These are phyloP conservation scores for Coenonympha arcania DNA, from an alignment of 2,888 invertebrate genomes.

Conservation along the genomic window DNA sequence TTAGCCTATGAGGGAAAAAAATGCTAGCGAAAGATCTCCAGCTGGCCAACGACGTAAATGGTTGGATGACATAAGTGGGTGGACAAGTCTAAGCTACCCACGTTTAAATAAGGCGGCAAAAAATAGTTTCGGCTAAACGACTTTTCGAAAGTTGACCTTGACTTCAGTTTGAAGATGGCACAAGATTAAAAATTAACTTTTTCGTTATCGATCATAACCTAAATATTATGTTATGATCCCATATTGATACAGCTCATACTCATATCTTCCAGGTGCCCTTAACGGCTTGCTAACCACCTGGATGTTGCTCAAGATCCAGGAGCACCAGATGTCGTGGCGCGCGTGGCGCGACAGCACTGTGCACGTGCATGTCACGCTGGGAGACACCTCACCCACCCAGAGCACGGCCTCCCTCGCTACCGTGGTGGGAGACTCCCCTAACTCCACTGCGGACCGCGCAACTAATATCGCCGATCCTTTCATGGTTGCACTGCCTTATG, in stretches of 20 bases:
- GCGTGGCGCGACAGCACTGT: conserved; percentile 65
- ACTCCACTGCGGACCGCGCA: conserved; percentile 50
- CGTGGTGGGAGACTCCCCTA: conserved; percentile 35
- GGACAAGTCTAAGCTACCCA: no score
- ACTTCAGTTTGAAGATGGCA: no score
- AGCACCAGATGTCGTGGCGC: conserved; percentile 67
- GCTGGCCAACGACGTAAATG: no score
- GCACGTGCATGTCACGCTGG: conserved; percentile 60
- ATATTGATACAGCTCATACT: background rate
- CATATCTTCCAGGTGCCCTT: conserved; percentile 50
- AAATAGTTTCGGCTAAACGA: no score
- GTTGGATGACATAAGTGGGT: no score
- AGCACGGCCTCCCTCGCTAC: conserved; percentile 38
- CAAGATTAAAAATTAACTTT: no score
- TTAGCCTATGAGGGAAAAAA: no score
- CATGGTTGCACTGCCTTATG: conserved; percentile 48
- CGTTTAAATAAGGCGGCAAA: no score
- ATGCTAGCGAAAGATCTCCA: no score
- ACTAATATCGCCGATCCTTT: conserved; percentile 59
- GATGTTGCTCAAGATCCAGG: conserved; percentile 69
- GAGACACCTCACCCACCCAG: conserved; percentile 28
- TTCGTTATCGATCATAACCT: no score
- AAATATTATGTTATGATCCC: no score
- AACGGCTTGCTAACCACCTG: conserved; percentile 67
- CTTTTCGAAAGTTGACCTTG: no score